Base-by-base conservation (phyloP, 1,140 invertebrate species). In the Ylistrum balloti region DNA sequence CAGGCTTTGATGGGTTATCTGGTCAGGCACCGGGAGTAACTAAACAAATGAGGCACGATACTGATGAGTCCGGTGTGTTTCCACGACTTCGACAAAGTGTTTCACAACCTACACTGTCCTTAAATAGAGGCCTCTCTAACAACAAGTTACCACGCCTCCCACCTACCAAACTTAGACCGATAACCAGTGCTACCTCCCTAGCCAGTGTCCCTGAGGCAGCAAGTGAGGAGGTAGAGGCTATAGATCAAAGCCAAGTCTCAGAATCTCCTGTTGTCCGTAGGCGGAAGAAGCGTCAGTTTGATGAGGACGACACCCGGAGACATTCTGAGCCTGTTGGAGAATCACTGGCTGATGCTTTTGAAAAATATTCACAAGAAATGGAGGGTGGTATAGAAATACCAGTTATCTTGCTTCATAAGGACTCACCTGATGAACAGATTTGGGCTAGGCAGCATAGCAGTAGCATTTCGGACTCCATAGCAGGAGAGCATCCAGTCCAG, bases 131-230 rank as follows among this genome's bases (percentile, higher is more conserved):
- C 0, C 56, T 74, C n/a, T 2, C 56, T 74, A 74, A 28, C 56
- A 74, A 74, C 56, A 38, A 38, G 35, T 5, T 38, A 38, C 56
- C 56, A 28, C 22, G 22, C 2, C 22, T 74, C 5, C 3, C n/a
- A 74, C 56, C 56, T 1, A n/a, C 56, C 5, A 74, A 74, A 34
- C 48, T 90, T 86, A n/a, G 93, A 45, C 93, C 94, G 38, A 90
- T 94, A 48, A 89, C 92, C 22, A 95, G 95, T 91, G 93, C 92
- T 85, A 92, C 93, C 32, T 94, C 93, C 88, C 90, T 95, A 86
- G 94, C 94, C n/a, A 95, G 93, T 94, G 95, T 95, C 33, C 95
- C 95, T 41, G 95, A 95, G 90, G 93, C 93, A 86, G 88, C 93
- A 22, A 85, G 89, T 86, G 95, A 95, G 89, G 90, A 92, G 35